A percentile compares a stretch with the other conserved stretches of the same genome.
Evolutionary conservation across 2,113 vertebrate species (phyloP).

Genomic region (Oenanthe oenanthe): DNA sequence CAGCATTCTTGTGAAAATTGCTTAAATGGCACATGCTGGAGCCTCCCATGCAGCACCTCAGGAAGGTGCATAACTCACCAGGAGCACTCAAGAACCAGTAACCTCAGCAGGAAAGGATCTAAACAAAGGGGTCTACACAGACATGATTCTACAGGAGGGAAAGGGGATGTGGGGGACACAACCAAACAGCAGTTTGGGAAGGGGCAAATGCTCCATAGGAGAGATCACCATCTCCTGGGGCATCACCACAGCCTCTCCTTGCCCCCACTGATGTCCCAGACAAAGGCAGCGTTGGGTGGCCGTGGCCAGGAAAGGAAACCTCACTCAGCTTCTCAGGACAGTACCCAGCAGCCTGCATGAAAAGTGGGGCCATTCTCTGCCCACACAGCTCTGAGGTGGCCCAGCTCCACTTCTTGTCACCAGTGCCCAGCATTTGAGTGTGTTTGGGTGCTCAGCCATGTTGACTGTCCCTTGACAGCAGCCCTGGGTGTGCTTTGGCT

Average conservation of each 20-base stretch:
- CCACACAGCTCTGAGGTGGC: not conserved
- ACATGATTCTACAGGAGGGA: not conserved
- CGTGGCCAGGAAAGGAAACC: not conserved
- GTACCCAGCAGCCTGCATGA: rapidly evolving
- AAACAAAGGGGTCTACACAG: not conserved
- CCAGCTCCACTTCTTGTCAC: not conserved
- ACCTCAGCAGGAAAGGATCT: not conserved
- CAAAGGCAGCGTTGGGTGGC: not conserved
- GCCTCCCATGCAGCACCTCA: not conserved
- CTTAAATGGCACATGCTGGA: not conserved
- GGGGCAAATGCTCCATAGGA: not conserved
- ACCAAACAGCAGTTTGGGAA: not conserved
- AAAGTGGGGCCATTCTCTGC: not conserved
- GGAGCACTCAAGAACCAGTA: not conserved
- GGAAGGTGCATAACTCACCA: not conserved
- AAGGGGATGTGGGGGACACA: not conserved
- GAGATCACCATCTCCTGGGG: not conserved
- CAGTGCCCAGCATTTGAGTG: not conserved
- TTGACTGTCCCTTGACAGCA: not conserved
- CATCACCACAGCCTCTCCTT: not conserved
- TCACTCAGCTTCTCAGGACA: rapidly evolving
- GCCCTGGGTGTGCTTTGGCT: not conserved
- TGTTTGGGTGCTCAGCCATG: not conserved
- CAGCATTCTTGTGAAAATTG: not conserved
- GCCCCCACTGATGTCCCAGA: not conserved